Conservation (phyloP, 2,797 vertebrate species). For the Sphaeramia orbicularis region DNA sequence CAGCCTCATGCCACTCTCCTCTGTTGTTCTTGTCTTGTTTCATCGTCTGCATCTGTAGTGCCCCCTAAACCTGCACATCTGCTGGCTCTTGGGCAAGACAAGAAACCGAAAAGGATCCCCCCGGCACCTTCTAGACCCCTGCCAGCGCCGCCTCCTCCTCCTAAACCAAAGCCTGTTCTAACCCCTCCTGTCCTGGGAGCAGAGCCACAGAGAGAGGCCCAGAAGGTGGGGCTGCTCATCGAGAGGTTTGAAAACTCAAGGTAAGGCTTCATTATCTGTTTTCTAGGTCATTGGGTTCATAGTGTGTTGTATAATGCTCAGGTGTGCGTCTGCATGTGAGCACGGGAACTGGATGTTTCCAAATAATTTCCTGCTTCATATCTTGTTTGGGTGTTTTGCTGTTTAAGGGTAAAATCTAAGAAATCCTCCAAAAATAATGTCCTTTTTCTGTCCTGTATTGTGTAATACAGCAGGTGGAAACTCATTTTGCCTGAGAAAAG, state of each 20-base stretch:
- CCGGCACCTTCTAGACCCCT: conserved; percentile 87
- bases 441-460: neutral
- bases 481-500: no score
- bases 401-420: neutral
- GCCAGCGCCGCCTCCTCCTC: conserved; percentile 83
- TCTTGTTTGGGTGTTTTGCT: neutral
- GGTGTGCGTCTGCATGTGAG: neutral
- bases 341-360: neutral
- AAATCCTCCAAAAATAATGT: neutral
- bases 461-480: no score
- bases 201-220: conserved; percentile 73
- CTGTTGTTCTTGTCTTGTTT: conserved; percentile 33
- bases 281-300: neutral
- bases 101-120: conserved; percentile 84
- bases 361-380: neutral
- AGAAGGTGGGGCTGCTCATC: conserved; percentile 87
- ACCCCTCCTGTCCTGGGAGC: conserved; percentile 56
- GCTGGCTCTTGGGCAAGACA: conserved; percentile 87
- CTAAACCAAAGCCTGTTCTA: conserved; percentile 80
- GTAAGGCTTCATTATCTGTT: conserved; percentile 68
- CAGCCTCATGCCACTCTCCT: conserved; percentile 46
- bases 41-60: conserved; percentile 77
- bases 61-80: conserved; percentile 91
- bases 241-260: conserved; percentile 89
- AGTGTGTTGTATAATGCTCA: neutral